These are phyloP conservation scores for Chymomyza procnemis DNA, from an alignment of 2,888 invertebrate species.

Conservation along the genomic window DNA sequence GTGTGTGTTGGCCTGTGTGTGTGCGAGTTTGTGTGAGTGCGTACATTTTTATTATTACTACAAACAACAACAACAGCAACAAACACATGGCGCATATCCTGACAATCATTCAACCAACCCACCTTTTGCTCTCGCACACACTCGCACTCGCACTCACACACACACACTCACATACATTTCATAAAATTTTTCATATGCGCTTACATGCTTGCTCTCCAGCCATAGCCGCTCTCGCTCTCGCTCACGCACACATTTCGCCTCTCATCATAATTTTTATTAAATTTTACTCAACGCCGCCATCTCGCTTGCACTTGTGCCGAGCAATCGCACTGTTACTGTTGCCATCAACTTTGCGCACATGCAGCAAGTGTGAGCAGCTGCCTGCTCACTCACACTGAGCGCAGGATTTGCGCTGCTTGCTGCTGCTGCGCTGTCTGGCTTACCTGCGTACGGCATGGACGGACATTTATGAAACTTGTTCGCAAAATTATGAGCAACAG, in stretches of 20 bases:
- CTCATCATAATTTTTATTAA: conserved; percentile 75
- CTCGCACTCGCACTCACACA: conserved; percentile 46
- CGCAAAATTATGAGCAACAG: conserved; percentile 66
- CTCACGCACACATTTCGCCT: conserved; percentile 44
- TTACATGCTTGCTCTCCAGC: conserved; percentile 6
- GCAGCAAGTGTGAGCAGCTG: not conserved
- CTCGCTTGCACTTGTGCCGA: conserved; percentile 35
- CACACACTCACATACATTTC: conserved; percentile 54
- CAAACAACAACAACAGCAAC: conserved; percentile 39
- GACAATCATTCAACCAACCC: conserved; percentile 71
- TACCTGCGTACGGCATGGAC: conserved; percentile 52
- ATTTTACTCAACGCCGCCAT: conserved; percentile 47
- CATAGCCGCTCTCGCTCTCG: conserved; percentile 52
- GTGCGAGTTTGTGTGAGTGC: conserved; percentile 26
- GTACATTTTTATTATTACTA: conserved; percentile 66
- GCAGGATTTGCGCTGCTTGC: conserved; percentile 3
- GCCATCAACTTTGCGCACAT: conserved; percentile 57
- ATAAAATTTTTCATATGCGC: conserved; percentile 68
- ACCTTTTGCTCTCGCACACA: conserved; percentile 54
- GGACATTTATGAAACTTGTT: conserved; percentile 71
- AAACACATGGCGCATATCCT: conserved; percentile 50
- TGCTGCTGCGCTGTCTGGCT: conserved; percentile 12
- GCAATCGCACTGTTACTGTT: conserved; percentile 69
- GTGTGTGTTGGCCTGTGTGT: not conserved
- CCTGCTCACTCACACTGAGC: conserved; percentile 12